A percentile compares a stretch with the other conserved stretches of the same genome.
Conservation (phyloP, 2,113 vertebrate species). For the Brachyhypopomus gauderio region DNA sequence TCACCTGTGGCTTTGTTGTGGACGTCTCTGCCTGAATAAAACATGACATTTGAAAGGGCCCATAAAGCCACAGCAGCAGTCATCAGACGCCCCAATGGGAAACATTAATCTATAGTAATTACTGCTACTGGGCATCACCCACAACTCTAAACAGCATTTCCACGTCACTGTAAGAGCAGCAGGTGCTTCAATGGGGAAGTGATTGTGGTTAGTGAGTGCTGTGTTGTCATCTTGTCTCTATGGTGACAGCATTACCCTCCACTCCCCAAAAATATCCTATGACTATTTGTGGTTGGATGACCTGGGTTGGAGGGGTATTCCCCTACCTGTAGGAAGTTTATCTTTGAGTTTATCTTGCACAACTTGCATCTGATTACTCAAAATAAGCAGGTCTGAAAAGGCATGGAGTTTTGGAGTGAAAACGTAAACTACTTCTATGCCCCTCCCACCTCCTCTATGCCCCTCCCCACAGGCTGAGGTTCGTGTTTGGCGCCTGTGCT, state of each 20-base stretch:
- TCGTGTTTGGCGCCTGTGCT: slow-evolving; percentile 85
- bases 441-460: background rate
- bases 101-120: slow-evolving; percentile 37
- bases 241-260: background rate
- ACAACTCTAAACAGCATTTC: slow-evolving; percentile 12
- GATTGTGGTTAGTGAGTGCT: slow-evolving; percentile 24
- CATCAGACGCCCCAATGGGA: slow-evolving; percentile 10
- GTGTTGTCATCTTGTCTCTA: background rate
- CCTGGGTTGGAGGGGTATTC: background rate
- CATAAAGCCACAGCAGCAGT: slow-evolving; percentile 17
- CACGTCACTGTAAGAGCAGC: background rate
- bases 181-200: slow-evolving; percentile 15
- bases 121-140: slow-evolving; percentile 14
- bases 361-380: background rate
- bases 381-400: background rate
- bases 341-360: background rate
- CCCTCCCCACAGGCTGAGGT: slow-evolving; percentile 79
- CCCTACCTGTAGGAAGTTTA: background rate
- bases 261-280: too few species aligned
- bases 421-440: background rate
- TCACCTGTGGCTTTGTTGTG: background rate
- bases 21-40: slow-evolving; percentile 35
- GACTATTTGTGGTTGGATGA: background rate
- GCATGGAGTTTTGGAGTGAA: background rate
- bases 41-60: slow-evolving; percentile 31